Percentiles rank a stretch among this genome's conserved stretches.
Evolutionary conservation across 2,113 vertebrate genomes (phyloP).

Genomic region (Leptobrachium leishanense): DNA sequence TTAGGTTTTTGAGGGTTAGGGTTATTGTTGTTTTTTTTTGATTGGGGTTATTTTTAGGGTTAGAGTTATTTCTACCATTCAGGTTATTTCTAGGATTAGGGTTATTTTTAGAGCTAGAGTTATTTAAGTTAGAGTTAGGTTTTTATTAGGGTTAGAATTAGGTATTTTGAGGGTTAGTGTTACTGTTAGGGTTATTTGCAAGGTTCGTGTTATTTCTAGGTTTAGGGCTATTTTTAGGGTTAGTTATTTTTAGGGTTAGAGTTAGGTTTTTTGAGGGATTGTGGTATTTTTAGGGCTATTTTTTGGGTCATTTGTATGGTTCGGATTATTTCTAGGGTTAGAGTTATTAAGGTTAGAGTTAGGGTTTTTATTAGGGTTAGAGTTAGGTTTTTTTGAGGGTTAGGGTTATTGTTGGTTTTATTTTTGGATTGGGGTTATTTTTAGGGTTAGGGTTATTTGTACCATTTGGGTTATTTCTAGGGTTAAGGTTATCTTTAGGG

Average conservation of each 20-base stretch:
- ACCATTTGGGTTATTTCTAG: neutral
- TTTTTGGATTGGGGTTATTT: neutral
- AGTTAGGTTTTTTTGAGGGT: neutral
- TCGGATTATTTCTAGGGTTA: neutral
- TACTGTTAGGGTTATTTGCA: neutral
- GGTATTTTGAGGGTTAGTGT: neutral
- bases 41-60: too few relatives aligned
- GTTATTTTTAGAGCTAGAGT: too few relatives aligned
- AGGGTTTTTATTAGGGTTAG: too few relatives aligned
- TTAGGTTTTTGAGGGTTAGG: too few relatives aligned
- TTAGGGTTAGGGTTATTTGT: neutral
- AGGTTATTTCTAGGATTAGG: too few relatives aligned
- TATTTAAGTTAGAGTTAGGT: too few relatives aligned
- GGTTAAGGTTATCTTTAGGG: neutral
- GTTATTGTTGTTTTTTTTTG: too few relatives aligned
- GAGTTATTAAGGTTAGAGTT: neutral
- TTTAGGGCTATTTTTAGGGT: too few relatives aligned
- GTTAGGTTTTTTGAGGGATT: neutral
- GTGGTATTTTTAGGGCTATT: neutral
- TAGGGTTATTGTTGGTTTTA: neutral
- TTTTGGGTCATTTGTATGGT: neutral
- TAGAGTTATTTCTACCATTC: too few relatives aligned
- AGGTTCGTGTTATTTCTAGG: neutral
- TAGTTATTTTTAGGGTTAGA: neutral
- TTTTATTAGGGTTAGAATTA: too few relatives aligned